Evolutionary conservation across 2,888 invertebrate species (phyloP), one percentile per base, ranked within the genome.

Genomic region (Prosapia bicincta): DNA sequence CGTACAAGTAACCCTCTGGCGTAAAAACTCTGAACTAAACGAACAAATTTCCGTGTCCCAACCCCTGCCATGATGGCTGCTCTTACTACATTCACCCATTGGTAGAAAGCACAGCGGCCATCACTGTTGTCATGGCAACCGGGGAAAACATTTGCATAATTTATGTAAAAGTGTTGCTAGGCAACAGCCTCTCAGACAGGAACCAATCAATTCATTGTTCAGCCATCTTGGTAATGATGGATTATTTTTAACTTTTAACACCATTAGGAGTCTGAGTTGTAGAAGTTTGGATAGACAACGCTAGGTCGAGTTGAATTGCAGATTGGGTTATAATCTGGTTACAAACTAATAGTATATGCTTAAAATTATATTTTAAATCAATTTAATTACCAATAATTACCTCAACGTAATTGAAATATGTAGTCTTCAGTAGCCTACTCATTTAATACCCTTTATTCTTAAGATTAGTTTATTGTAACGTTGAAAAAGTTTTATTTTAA

Each of bases 121-220:
- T 78, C 74, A 72, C 69, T 73, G 78, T 77, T 77, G 76, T 69
- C 76, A 78, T 76, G 72, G 78, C 69, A 69, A 77, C 75, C n/a
- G 68, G 24, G 70, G 10, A 43, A 69, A 74, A 74, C 65, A 74
- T 74, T 69, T 69, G 26, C 69, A 68, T 73, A 73, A 73, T 68
- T 68, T 73, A 73, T 73, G 65, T 69, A 65, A 54, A 28, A 30
- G 69, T 26, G 74, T 74, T 26, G 74, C 74, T 66, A 68, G 68
- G 74, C 74, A 74, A 74, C 74, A 26, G 67, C 26, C 26, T 67
- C 26, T n/a, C 67, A 26, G 67, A 67, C 67, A 26, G 67, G 26
- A 26, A 26, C 67, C 67, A 67, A 66, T 67, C 66, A 67, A 38
- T 67, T 72, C 72, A 30, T 65, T 30, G 69, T 24, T 54, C 74